Base-by-base conservation (phyloP, 1,140 invertebrate species). In the Muscidifurax raptorellus region DNA sequence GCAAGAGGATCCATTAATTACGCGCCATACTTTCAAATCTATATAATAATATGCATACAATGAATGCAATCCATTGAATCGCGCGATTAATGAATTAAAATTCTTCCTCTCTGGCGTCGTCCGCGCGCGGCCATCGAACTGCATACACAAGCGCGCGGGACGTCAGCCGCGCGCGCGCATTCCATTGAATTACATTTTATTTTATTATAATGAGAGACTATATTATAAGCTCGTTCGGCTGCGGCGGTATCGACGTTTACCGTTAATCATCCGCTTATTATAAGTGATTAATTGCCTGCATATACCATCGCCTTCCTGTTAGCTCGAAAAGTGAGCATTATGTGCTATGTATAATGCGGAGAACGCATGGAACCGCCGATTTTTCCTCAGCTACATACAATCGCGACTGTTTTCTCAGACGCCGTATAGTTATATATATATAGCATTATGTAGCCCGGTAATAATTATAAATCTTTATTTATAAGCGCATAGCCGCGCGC, bases 391-490 rank as follows among this genome's bases (percentile, higher is more conserved):
- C 47, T 12, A 0, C 47, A 2, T 18, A 52, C 47, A 52, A 52
- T 52, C 18, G 52, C 52, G 15, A 22, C 32, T 2, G 22, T 27
- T 44, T 47, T 47, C 74, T 6, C 74, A 47, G 36, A 7, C 72
- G 9, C 72, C 22, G 30, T n/a, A n/a, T n/a, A n/a, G n/a, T n/a
- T n/a, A n/a, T n/a, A n/a, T n/a, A n/a, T n/a, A n/a, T n/a, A n/a
- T n/a, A n/a, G n/a, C n/a, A n/a, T n/a, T n/a, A n/a, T n/a, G n/a
- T n/a, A n/a, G n/a, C n/a, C n/a, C 27, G 47, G 25, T 44, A 32
- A 47, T 72, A 82, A 84, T 84, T 77, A 77, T 77, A 77, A 77
- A 77, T 77, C 47, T 59, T 32, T 77, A 52, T 59, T 59, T 13
- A 76, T n/a, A 10, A 40, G 36, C 36, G 25, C 27, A 3, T 12